Evolutionary conservation across 92 coral and sea anemone genomes (phyloP), one percentile per base, ranked within the genome.

Genomic region (Desmophyllum pertusum): DNA sequence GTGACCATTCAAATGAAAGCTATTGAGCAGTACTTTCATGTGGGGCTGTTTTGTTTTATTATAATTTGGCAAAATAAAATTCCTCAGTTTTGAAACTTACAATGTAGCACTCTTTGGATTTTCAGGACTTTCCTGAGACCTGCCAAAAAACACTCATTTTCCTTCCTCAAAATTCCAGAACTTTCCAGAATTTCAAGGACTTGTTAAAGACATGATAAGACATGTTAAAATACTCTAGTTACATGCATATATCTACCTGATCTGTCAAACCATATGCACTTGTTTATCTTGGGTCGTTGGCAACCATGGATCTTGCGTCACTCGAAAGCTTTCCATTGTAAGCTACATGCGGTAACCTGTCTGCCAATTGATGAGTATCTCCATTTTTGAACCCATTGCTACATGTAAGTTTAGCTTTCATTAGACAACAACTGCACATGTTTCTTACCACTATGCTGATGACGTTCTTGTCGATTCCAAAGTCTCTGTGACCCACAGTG

Each of bases 231-330:
- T n/a, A n/a, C n/a, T n/a, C n/a, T n/a, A n/a, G n/a, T n/a, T n/a
- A n/a, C n/a, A n/a, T 15, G 11, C 11, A 1, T 45, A 45, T 43
- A 78, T 93, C 21, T 70, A 97, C 99, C 94, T 87, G 93, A 79
- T 72, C 86, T 92, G 48, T 94, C 99, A 94, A 92, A 97, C 99
- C 99, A 97, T 29, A 97, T 89, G 67, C 99, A 97, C 66, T 89
- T 88, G 64, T 53, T n/a, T 77, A 63, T 94, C 98, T n/a, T 13
- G 99, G 99, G 25, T 83, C 84, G 64, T 92, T 89, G 19, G 99
- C 98, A 11, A 91, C 97, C 99, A 97, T 97, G 6, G 99, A 97
- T 36, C 68, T 59, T 10, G 93, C 77, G n/a, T 77, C 89, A 15
- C 87, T 72, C 9, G 79, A 70, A 46, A 79, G 19, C 27, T 89